Evolutionary conservation across 2,888 invertebrate genomes (phyloP).

Genomic region (Eupithecia exiguata): DNA sequence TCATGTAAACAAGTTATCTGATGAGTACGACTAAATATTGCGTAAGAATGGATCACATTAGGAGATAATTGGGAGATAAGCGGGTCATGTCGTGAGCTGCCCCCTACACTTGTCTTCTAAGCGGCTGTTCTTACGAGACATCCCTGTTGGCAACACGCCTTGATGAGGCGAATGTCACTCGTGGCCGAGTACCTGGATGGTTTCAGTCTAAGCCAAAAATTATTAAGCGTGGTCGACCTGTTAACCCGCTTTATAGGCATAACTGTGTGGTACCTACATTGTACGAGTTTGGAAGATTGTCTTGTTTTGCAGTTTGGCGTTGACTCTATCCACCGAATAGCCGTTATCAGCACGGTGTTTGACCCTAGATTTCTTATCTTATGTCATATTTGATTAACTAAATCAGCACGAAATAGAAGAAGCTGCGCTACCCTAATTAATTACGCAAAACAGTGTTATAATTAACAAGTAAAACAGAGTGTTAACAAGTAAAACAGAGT

Average conservation of each 20-base stretch:
- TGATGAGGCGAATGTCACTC: not conserved
- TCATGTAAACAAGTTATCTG: slow-evolving; percentile 4
- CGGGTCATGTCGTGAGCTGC: not conserved
- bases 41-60: slow-evolving; percentile 18
- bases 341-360: not conserved
- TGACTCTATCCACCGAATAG: not conserved
- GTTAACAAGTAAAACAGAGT: too few relatives aligned
- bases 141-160: not conserved
- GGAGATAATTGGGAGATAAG: slow-evolving; percentile 11
- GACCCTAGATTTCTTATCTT: not conserved
- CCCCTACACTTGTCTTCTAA: not conserved
- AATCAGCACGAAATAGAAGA: not conserved
- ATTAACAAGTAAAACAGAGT: not conserved
- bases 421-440: not conserved
- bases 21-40: not conserved
- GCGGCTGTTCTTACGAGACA: not conserved
- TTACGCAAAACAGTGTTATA: not conserved
- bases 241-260: not conserved
- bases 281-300: not conserved
- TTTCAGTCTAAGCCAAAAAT: not conserved
- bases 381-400: not conserved
- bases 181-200: not conserved
- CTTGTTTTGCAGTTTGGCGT: not conserved
- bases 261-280: not conserved
- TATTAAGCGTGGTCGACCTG: not conserved